Conservation (phyloP, 2,888 invertebrate species). For the Zygaena filipendulae region DNA sequence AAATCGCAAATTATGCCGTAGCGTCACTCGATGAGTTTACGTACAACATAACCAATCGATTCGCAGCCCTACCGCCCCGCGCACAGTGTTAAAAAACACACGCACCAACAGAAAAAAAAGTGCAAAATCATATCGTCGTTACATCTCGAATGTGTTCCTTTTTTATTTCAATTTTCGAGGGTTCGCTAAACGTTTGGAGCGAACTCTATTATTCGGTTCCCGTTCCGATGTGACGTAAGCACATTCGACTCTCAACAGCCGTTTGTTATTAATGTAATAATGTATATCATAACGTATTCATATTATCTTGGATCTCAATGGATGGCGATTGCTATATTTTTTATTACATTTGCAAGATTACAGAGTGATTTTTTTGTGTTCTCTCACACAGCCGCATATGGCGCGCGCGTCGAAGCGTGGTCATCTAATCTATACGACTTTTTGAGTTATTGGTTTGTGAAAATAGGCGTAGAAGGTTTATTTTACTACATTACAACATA, state of each 20-base stretch:
- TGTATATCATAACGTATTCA: constrained; percentile 63
- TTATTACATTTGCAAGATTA: too few species aligned
- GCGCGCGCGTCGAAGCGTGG: too few species aligned
- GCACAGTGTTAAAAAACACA: constrained; percentile 45
- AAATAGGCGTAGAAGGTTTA: too few species aligned
- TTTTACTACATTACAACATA: too few species aligned
- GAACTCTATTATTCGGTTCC: constrained; percentile 63
- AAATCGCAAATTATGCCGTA: too few species aligned
- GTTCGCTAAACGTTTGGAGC: constrained; percentile 63
- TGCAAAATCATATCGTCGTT: constrained; percentile 67
- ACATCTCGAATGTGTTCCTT: constrained; percentile 57
- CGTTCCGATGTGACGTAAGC: constrained; percentile 56
- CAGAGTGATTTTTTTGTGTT: constrained; percentile 9
- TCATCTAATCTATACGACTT: too few species aligned
- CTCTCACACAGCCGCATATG: too few species aligned
- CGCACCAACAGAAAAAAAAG: constrained; percentile 44
- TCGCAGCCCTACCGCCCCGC: constrained; percentile 33
- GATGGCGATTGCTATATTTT: constrained; percentile 47
- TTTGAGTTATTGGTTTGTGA: too few species aligned
- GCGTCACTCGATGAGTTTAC: too few species aligned
- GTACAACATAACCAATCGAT: constrained; percentile 25
- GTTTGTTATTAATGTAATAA: constrained; percentile 64
- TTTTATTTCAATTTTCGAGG: constrained; percentile 66
- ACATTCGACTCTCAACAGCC: constrained; percentile 51
- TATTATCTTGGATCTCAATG: constrained; percentile 62